Conservation (phyloP, 2,888 invertebrate species). For the Phytoseiulus persimilis region DNA sequence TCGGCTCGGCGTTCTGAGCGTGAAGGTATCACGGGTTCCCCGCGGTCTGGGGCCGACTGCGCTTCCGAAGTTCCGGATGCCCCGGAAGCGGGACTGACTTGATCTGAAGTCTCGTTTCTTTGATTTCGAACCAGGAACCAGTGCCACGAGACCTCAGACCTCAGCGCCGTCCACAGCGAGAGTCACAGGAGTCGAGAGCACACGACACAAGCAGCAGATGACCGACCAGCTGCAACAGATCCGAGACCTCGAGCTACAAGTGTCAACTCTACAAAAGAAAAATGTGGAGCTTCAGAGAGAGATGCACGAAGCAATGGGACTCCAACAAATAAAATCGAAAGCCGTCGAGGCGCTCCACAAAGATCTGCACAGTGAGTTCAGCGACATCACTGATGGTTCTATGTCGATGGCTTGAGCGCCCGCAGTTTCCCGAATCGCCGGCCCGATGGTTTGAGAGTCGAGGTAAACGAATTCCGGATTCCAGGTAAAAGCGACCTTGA, state of each 20-base stretch:
- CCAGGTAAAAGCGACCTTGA: conserved; percentile 17
- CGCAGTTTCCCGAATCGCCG: no score
- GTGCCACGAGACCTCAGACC: neutral
- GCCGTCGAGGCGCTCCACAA: conserved; percentile 19
- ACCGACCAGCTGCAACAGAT: neutral
- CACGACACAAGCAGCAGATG: neutral
- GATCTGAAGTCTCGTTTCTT: no score
- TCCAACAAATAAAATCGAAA: conserved; percentile 13
- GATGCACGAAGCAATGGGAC: conserved; percentile 16
- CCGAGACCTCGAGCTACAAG: conserved; percentile 17
- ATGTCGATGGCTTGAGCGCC: no score
- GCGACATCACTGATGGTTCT: neutral
- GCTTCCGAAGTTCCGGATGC: no score
- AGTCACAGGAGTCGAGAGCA: neutral
- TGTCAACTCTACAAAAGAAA: neutral
- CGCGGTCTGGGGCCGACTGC: no score
- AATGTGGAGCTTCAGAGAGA: conserved; percentile 27
- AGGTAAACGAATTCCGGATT: neutral
- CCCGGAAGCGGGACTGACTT: no score
- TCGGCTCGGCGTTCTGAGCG: no score
- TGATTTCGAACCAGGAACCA: neutral
- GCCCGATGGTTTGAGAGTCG: no score
- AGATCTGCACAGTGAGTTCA: conserved; percentile 7
- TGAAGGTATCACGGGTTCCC: no score
- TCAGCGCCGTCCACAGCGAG: neutral